phyloP scores from a whole-genome alignment of 2,797 vertebrate genomes.

The Bradypus variegatus region DNA sequence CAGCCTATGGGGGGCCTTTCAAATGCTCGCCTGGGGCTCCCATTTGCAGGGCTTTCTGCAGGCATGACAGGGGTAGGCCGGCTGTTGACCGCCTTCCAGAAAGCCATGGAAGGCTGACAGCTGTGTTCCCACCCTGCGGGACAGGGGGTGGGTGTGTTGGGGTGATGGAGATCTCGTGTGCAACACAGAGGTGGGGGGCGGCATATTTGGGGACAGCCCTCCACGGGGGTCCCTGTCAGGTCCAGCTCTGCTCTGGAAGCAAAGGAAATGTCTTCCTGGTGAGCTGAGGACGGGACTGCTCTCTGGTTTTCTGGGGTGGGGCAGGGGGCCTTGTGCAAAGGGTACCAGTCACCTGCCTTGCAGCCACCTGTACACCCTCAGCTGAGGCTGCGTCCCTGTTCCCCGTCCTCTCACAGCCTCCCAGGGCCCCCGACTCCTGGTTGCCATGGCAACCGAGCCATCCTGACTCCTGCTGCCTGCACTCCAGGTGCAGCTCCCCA shows the following conservation, averaged over 20 bases:
- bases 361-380: background rate
- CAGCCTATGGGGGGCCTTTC: background rate
- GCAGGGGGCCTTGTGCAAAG: background rate
- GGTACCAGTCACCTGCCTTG: background rate
- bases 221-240: no score
- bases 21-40: fast-evolving
- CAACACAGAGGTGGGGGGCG: background rate
- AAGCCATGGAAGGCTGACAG: background rate
- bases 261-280: background rate
- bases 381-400: background rate
- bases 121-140: fast-evolving
- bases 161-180: fast-evolving
- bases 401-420: background rate
- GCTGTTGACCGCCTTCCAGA: no score
- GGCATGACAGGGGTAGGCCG: background rate
- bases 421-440: background rate
- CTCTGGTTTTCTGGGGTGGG: background rate
- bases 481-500: background rate
- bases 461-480: background rate
- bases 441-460: background rate
- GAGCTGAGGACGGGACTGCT: fast-evolving
- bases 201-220: background rate
- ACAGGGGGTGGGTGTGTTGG: background rate
- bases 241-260: background rate
- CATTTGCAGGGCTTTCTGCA: fast-evolving